Percentiles rank a stretch among this genome's conserved stretches.
Evolutionary conservation across 2,888 invertebrate genomes (phyloP).

Genomic region (Lissonota sp.): DNA sequence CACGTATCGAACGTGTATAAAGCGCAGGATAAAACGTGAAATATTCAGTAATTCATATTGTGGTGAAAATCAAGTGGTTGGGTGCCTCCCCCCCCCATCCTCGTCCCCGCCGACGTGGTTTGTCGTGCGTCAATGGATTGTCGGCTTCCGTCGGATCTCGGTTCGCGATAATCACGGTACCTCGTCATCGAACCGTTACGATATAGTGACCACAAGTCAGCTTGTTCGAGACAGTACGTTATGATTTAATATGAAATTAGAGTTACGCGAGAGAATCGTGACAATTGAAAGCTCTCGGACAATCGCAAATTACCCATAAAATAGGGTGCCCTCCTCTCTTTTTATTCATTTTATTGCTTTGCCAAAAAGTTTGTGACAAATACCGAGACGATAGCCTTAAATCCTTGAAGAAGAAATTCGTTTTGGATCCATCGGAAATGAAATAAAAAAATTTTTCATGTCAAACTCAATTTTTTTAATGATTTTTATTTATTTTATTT

Average conservation of each 20-base stretch:
- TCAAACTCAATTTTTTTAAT: too few relatives aligned
- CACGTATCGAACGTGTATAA: slow-evolving; percentile 23
- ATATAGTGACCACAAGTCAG: slow-evolving; percentile 26
- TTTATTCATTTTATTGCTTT: too few relatives aligned
- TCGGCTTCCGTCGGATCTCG: slow-evolving; percentile 77
- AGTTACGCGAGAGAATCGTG: slow-evolving; percentile 33
- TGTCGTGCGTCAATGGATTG: slow-evolving; percentile 78
- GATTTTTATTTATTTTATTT: too few relatives aligned
- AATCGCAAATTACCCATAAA: too few relatives aligned
- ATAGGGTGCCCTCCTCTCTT: too few relatives aligned
- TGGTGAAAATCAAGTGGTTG: slow-evolving; percentile 62
- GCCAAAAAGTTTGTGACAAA: too few relatives aligned
- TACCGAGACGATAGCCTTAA: too few relatives aligned
- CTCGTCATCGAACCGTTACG: slow-evolving; percentile 62
- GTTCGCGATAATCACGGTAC: slow-evolving; percentile 73
- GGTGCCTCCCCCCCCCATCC: too few relatives aligned
- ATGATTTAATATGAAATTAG: slow-evolving; percentile 52
- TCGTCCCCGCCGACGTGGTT: slow-evolving; percentile 23
- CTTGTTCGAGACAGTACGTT: slow-evolving; percentile 47
- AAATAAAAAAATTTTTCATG: too few relatives aligned
- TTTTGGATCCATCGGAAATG: too few relatives aligned
- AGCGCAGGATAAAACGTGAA: slow-evolving; percentile 65
- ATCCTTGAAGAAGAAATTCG: too few relatives aligned
- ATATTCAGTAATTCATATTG: slow-evolving; percentile 70
- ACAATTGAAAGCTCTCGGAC: slow-evolving; percentile 3